Evolutionary conservation across 1,140 invertebrate genomes (phyloP).

Genomic region (Elymnias hypermnestra): DNA sequence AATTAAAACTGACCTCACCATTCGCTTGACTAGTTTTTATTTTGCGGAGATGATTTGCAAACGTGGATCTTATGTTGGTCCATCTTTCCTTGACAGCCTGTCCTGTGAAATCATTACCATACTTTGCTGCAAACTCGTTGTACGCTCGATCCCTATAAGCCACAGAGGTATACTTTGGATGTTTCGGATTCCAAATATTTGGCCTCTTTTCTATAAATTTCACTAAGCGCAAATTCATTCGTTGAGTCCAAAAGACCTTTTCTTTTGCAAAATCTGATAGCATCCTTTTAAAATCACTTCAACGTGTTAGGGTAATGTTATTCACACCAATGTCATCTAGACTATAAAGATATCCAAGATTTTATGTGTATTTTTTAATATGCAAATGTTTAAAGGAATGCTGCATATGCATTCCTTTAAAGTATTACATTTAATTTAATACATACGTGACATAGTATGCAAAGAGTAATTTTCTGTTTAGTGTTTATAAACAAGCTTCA

Average conservation of each 20-base stretch:
- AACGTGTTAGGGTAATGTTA: too few species aligned
- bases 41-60: constrained; percentile 61
- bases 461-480: too few species aligned
- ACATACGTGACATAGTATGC: too few species aligned
- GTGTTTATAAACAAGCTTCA: too few species aligned
- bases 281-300: too few species aligned
- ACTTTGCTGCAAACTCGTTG: constrained; percentile 56
- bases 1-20: constrained; percentile 34
- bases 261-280: constrained; percentile 65
- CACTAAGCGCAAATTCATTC: constrained; percentile 64
- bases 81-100: constrained; percentile 64
- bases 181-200: constrained; percentile 65
- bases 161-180: constrained; percentile 61
- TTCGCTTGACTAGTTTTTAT: constrained; percentile 42
- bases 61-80: constrained; percentile 66
- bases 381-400: too few species aligned
- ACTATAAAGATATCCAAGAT: too few species aligned
- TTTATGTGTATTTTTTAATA: too few species aligned
- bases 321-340: too few species aligned
- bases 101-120: constrained; percentile 57
- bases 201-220: constrained; percentile 59
- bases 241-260: constrained; percentile 65
- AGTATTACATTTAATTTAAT: too few species aligned
- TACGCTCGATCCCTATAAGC: constrained; percentile 49
- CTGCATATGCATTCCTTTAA: too few species aligned